A percentile compares a stretch with the other conserved stretches of the same genome.
These are phyloP conservation scores for Actinia equina DNA, from an alignment of 64 coral and sea anemone genomes.

Conservation along the genomic window DNA sequence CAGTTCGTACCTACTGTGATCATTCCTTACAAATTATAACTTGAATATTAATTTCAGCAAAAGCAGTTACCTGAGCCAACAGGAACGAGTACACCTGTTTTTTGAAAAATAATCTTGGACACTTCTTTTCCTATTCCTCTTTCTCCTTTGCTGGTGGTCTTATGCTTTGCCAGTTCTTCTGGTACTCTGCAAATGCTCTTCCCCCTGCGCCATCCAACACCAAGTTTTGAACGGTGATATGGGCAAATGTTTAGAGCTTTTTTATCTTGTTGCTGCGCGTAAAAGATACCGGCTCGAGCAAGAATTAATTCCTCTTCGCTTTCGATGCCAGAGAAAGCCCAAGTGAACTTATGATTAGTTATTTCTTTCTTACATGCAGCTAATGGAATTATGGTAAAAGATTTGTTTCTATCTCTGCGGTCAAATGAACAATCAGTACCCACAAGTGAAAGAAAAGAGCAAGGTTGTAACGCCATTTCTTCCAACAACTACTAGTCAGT, in stretches of 20 bases:
- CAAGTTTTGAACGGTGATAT: conserved; percentile 38
- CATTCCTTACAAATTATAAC: not conserved
- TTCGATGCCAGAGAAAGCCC: not conserved
- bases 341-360: conserved; percentile 31
- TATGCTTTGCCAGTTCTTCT: conserved; percentile 30
- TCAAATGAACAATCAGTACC: conserved; percentile 33
- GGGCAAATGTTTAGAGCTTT: conserved; percentile 39
- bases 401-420: conserved; percentile 34
- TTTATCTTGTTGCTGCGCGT: not conserved
- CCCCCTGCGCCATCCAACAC: conserved; percentile 48
- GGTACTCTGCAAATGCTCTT: conserved; percentile 32
- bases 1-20: too few species aligned
- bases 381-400: not conserved
- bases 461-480: conserved; percentile 13
- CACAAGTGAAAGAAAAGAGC: conserved; percentile 15
- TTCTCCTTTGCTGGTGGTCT: conserved; percentile 35
- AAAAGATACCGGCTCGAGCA: conserved; percentile 43
- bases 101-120: conserved; percentile 24
- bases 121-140: conserved; percentile 35
- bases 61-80: conserved; percentile 46
- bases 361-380: not conserved
- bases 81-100: conserved; percentile 39
- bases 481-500: not conserved
- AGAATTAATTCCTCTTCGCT: not conserved
- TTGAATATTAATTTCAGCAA: not conserved